Conservation (phyloP, 1,140 invertebrate genomes). For the Bathynomus jamesi region DNA sequence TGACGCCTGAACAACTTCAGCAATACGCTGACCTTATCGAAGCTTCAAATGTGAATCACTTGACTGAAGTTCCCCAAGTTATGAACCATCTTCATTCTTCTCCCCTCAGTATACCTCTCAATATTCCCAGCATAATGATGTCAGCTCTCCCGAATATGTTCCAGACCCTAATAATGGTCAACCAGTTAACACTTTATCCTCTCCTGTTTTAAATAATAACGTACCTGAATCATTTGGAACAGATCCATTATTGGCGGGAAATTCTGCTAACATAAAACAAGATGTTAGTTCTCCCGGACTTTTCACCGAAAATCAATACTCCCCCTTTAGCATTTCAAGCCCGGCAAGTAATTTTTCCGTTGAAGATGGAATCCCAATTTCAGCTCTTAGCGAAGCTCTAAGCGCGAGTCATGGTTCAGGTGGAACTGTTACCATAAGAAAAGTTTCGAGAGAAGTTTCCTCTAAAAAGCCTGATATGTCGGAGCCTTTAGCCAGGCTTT, state of each 20-base stretch:
- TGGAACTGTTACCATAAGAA: constrained; percentile 31
- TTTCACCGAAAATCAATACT: background rate
- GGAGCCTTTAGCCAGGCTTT: constrained; percentile 23
- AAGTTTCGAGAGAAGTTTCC: constrained; percentile 1
- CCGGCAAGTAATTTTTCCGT: background rate
- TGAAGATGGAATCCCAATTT: background rate
- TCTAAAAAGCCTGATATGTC: constrained; percentile 17
- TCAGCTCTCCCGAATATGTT: background rate
- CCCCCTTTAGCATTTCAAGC: background rate
- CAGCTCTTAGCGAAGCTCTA: constrained; percentile 21
- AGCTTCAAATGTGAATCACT: background rate
- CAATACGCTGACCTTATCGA: constrained; percentile 18
- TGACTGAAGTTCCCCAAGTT: too few relatives aligned
- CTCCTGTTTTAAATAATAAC: background rate
- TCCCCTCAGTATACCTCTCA: background rate
- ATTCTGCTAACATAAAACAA: background rate
- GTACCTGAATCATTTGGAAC: background rate
- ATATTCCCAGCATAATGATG: too few relatives aligned
- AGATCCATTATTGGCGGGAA: background rate
- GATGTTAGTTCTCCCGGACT: background rate
- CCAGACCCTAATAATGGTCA: background rate
- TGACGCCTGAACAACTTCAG: constrained; percentile 27
- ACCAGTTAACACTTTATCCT: background rate
- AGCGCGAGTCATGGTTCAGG: constrained; percentile 32
- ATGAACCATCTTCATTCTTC: too few relatives aligned